These are phyloP conservation scores for Papilio gigon DNA, from an alignment of 2,888 invertebrate species.

Conservation along the genomic window DNA sequence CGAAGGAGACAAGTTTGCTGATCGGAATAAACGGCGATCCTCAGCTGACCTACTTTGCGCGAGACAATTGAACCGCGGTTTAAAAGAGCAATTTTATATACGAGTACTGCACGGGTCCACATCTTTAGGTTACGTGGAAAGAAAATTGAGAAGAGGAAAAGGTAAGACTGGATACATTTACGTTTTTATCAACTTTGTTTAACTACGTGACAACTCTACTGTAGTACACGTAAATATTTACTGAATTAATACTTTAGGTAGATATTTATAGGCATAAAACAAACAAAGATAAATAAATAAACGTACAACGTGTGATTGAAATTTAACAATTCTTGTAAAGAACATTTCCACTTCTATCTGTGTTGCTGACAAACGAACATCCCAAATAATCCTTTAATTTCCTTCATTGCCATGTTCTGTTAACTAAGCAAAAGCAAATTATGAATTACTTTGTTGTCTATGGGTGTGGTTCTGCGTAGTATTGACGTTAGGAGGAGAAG, in stretches of 20 bases:
- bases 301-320: too few relatives aligned
- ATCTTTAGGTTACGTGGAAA: constrained; percentile 9
- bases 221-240: background rate
- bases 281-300: background rate
- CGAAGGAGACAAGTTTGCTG: constrained; percentile 17
- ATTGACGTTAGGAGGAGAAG: constrained; percentile 3
- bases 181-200: background rate
- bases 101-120: background rate
- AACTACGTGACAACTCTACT: background rate
- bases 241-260: background rate
- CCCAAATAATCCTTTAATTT: background rate
- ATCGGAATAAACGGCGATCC: constrained; percentile 26
- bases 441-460: background rate
- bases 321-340: too few relatives aligned
- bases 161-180: background rate
- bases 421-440: background rate
- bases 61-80: constrained; percentile 18
- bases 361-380: too few relatives aligned
- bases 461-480: background rate
- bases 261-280: background rate
- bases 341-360: too few relatives aligned
- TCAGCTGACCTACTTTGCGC: constrained; percentile 33
- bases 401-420: background rate
- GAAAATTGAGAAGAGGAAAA: background rate
- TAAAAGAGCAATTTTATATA: background rate